Conservation (phyloP, 2,888 invertebrate species). For the Cataglyphis altisquamis region DNA sequence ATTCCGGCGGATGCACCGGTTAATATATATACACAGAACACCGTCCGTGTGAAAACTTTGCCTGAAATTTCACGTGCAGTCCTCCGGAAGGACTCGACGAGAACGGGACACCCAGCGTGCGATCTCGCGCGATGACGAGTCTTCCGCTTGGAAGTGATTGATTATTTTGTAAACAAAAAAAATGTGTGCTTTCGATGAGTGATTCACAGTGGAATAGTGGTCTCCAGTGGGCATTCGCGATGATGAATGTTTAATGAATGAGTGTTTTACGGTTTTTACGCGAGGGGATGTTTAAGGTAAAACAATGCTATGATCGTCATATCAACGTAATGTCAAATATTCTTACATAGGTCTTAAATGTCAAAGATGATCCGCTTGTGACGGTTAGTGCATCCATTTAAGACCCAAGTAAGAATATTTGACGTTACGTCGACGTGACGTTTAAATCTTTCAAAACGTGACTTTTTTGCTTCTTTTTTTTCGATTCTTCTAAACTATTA, state of each 20-base stretch:
- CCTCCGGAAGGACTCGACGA: not conserved
- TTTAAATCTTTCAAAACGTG: not conserved
- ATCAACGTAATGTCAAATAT: not conserved
- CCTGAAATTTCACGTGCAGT: not conserved
- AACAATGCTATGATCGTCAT: not conserved
- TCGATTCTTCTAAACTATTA: not conserved
- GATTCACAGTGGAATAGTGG: not conserved
- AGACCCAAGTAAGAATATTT: not conserved
- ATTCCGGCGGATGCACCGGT: slow-evolving; percentile 20
- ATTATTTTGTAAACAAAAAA: not conserved
- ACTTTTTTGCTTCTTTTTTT: not conserved
- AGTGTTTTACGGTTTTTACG: not conserved
- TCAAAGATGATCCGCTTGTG: not conserved
- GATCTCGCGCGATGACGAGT: not conserved
- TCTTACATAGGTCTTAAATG: not conserved
- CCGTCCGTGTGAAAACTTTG: not conserved
- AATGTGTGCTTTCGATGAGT: not conserved
- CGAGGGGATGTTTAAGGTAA: slow-evolving; percentile 6
- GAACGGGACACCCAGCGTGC: not conserved
- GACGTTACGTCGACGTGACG: not conserved
- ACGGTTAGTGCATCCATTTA: not conserved
- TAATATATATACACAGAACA: not conserved
- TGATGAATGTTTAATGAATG: not conserved
- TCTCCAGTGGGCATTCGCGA: not conserved
- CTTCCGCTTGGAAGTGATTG: slow-evolving; percentile 4